These are phyloP conservation scores for Mesochorus sp. DNA, from an alignment of 2,888 invertebrate species.

Conservation along the genomic window DNA sequence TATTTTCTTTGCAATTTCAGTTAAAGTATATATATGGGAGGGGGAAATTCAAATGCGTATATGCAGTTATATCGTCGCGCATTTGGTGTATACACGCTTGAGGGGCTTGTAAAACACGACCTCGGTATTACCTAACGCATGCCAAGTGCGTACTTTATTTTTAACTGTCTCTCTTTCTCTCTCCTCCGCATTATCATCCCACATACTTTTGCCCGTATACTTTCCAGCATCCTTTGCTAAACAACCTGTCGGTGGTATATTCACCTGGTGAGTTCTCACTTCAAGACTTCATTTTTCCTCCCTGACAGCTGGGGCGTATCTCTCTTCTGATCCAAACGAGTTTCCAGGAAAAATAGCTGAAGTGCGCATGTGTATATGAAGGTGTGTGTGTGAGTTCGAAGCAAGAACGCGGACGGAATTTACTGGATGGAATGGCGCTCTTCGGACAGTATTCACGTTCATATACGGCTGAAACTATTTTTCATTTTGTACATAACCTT, in stretches of 20 bases:
- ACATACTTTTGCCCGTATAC: neutral
- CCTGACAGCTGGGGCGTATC: neutral
- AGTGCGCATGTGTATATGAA: neutral
- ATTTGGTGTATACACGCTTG: neutral
- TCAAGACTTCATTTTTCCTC: neutral
- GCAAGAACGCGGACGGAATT: neutral
- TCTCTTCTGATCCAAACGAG: neutral
- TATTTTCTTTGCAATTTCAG: neutral
- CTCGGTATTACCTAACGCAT: conserved; percentile 9
- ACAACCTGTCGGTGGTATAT: conserved; percentile 25
- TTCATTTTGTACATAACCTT: too few species aligned
- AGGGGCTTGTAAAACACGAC: conserved; percentile 19
- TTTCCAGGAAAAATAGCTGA: conserved; percentile 13
- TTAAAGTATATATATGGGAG: neutral
- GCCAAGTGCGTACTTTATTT: conserved; percentile 35
- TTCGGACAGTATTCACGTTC: neutral
- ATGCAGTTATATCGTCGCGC: neutral
- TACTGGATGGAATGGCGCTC: neutral
- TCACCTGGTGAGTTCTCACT: conserved; percentile 17
- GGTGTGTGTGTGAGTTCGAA: neutral
- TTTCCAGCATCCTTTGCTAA: neutral
- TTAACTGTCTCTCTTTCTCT: conserved; percentile 28
- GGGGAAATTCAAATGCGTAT: neutral
- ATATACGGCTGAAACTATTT: neutral
- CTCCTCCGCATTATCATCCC: neutral